Base-by-base conservation (phyloP, 2,888 invertebrate species). In the Dinocampus coccinellae region DNA sequence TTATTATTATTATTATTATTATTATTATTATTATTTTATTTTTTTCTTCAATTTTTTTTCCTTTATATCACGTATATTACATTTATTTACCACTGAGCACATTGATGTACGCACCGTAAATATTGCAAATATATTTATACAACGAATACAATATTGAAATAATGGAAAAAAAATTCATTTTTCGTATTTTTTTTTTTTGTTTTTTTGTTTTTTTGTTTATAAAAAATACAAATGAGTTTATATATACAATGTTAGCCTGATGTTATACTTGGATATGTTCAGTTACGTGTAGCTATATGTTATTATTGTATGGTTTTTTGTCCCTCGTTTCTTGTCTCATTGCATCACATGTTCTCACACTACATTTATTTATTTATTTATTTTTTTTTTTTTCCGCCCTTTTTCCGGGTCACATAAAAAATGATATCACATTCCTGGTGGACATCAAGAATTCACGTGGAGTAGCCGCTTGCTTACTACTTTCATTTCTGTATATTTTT, bases 401-500 rank as follows among this genome's bases (percentile, higher is more conserved):
- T 39, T 39, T 39, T 39, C 39, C 11, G 11, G 13, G 1, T 11
- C n/a, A 11, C 29, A 64, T 16, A 29, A 33, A 64, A 53, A 64
- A 29, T 47, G 26, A 64, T 24, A 34, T 53, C 10, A 29, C 29
- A 52, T 34, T n/a, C 53, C 29, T 29, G 26, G 2, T 29, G 3
- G 42, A 29, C 47, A 64, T 64, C 53, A 52, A 64, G 64, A 64
- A 64, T 64, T 53, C 64, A 26, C 64, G n/a, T 39, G 4, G 64
- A 53, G 64, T 53, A 64, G 11, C 13, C 36, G 10, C n/a, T 0
- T 42, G 20, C 3, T 34, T 33, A 29, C 29, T 52, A 3, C 13
- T 13, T n/a, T n/a, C n/a, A 3, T n/a, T 3, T 39, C n/a, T 39
- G 11, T 36, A 36, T 11, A 2, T 36, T 36, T 10, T 36, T 36